Conservation (phyloP, 2,888 invertebrate species). For the Trypoxylon attenuatum region DNA sequence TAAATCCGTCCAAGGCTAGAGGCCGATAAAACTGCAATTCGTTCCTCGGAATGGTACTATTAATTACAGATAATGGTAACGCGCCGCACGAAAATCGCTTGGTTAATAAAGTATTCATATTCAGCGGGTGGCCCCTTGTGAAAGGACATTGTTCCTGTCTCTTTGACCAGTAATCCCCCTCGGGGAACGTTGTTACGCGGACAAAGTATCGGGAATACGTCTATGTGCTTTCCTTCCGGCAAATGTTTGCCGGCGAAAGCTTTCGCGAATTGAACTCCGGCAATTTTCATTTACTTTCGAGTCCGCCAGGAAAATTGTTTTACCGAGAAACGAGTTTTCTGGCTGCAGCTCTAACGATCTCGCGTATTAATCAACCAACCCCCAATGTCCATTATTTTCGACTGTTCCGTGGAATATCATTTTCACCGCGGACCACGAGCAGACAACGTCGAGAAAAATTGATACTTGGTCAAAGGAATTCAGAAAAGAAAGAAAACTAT, state of each 20-base stretch:
- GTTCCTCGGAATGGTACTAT: slow-evolving; percentile 23
- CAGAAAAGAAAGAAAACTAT: too few relatives aligned
- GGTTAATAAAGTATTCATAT: slow-evolving; percentile 33
- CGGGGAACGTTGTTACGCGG: background rate
- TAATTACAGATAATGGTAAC: slow-evolving; percentile 26
- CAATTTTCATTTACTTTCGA: too few relatives aligned
- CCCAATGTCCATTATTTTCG: too few relatives aligned
- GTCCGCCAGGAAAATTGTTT: too few relatives aligned
- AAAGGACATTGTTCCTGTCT: too few relatives aligned
- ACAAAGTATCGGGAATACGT: background rate
- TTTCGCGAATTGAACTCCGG: background rate
- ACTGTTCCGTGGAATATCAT: too few relatives aligned
- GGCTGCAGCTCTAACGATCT: too few relatives aligned
- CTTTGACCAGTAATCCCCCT: background rate
- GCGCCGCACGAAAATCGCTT: background rate
- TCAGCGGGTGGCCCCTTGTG: background rate
- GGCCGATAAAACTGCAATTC: slow-evolving; percentile 26
- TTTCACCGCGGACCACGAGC: too few relatives aligned
- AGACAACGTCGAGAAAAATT: too few relatives aligned
- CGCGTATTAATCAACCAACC: too few relatives aligned
- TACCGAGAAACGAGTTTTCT: too few relatives aligned
- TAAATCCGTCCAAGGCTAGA: background rate
- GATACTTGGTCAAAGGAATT: too few relatives aligned
- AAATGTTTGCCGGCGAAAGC: background rate
- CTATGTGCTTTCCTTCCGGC: background rate